Evolutionary conservation across 2,888 invertebrate genomes (phyloP), one percentile per base, ranked within the genome.

Genomic region (Drosophila birchii): DNA sequence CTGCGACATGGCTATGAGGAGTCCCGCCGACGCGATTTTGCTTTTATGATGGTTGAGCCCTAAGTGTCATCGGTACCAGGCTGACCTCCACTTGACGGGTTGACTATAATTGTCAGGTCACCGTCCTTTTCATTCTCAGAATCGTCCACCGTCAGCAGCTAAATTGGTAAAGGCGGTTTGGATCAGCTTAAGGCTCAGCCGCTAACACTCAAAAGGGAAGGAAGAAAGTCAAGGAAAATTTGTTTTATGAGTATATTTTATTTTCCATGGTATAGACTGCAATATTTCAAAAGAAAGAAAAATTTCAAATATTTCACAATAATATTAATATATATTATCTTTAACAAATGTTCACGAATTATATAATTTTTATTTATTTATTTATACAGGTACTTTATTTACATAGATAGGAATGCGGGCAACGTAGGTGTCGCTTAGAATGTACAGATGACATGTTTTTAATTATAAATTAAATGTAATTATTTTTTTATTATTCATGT

Each of bases 321-420:
- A 45, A 53, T 78, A 71, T 57, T 64, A 58, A 63, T 64, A 81
- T 67, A 53, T 53, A 68, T 76, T 71, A 71, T 76, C 67, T 56
- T 76, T 71, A 87, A 81, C 57, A 79, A 79, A 80, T 75, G 29
- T 59, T 53, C 51, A 64, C 4, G 14, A 64, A 67, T 45, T 41
- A 66, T 51, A 45, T 34, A 76, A 76, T 76, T 73, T 47, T 56
- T 59, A 53, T 71, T 69, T 71, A 67, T 71, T 56, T 58, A 58
- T 73, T 75, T 69, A 67, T 76, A 67, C 66, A 81, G 58, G 73
- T 74, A 75, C 51, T 66, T 88, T 88, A 82, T 88, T 80, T 88
- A 81, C 88, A 73, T 67, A 59, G 76, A 63, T 66, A 68, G 62
- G 69, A 73, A 70, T 82, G 80, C 80, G 78, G 75, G 66, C 51